A percentile compares a stretch with the other conserved stretches of the same genome.
Conservation (phyloP, 2,888 invertebrate species). For the Cotesia congregata region DNA sequence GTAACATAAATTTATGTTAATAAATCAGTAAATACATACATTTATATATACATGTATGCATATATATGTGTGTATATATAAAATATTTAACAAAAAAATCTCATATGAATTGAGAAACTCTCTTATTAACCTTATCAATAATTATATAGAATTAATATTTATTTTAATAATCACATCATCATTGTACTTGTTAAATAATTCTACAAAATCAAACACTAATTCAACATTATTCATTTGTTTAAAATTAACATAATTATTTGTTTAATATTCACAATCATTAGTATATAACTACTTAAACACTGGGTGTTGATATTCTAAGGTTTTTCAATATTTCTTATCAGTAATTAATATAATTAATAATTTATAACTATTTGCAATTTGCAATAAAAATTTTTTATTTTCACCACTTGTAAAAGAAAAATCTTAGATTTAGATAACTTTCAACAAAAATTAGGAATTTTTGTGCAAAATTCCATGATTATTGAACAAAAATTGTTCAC, state of each 20-base stretch:
- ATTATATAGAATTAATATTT: no score
- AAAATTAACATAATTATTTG: not conserved
- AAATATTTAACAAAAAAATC: no score
- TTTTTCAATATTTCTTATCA: not conserved
- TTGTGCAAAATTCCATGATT: conserved; percentile 1
- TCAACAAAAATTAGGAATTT: no score
- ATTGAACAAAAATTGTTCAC: no score
- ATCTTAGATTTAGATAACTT: no score
- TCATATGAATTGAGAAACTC: no score
- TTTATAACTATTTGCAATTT: no score
- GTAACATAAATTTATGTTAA: conserved; percentile 53
- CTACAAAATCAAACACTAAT: not conserved
- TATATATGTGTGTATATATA: no score
- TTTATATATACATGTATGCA: not conserved
- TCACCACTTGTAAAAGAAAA: no score
- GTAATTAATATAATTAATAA: no score
- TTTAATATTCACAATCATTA: not conserved
- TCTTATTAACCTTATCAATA: no score
- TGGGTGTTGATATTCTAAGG: not conserved
- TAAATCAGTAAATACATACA: not conserved
- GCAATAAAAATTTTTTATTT: no score
- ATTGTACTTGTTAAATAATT: not conserved
- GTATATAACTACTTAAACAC: not conserved
- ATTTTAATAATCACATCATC: not conserved
- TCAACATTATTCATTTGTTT: not conserved